Conservation (phyloP, 2,797 vertebrate genomes). For the Chrosomus eos region DNA sequence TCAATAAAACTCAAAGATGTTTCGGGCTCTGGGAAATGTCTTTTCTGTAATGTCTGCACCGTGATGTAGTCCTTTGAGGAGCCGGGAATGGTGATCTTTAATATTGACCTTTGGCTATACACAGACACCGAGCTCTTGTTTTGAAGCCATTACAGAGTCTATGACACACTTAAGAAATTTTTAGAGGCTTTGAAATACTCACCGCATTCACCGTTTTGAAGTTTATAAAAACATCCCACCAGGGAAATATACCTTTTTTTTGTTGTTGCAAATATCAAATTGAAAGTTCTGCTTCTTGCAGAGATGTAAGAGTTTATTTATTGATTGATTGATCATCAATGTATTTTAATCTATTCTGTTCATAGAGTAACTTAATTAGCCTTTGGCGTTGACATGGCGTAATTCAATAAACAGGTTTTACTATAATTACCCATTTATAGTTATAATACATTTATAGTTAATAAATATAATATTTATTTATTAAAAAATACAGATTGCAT, state of each 20-base stretch:
- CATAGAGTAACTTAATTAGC: background rate
- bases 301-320: background rate
- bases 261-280: background rate
- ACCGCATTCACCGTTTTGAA: background rate
- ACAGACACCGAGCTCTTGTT: slow-evolving; percentile 9
- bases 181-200: slow-evolving; percentile 22
- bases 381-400: background rate
- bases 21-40: slow-evolving; percentile 71
- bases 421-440: no score
- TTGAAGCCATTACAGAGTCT: slow-evolving; percentile 40
- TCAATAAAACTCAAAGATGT: slow-evolving; percentile 76
- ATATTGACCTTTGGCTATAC: slow-evolving; percentile 50
- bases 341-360: background rate
- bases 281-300: background rate
- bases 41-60: slow-evolving; percentile 58
- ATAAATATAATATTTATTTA: background rate
- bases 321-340: background rate
- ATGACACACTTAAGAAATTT: slow-evolving; percentile 34
- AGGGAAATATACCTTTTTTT: background rate
- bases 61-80: slow-evolving; percentile 67
- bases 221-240: background rate
- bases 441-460: background rate
- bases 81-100: background rate
- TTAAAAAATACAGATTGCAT: background rate
- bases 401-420: background rate